These are phyloP conservation scores for Amiota communis DNA, from an alignment of 2,888 invertebrate genomes.

Conservation along the genomic window DNA sequence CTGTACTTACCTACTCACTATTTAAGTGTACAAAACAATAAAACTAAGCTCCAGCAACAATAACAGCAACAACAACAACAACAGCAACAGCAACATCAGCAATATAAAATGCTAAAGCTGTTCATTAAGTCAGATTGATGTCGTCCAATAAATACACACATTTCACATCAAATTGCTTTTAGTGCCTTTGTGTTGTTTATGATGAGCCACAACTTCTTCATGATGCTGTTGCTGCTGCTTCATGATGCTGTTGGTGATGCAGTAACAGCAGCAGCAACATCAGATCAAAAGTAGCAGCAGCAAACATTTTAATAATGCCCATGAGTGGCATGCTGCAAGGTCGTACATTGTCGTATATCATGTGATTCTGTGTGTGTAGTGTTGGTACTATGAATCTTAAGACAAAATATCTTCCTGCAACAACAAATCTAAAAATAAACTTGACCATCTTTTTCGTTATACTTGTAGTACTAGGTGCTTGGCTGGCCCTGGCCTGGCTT, in stretches of 20 bases:
- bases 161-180: slow-evolving; percentile 28
- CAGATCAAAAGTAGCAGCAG: background rate
- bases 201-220: background rate
- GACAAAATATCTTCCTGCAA: slow-evolving; percentile 48
- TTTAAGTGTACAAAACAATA: background rate
- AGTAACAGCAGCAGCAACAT: slow-evolving; percentile 14
- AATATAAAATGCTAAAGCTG: slow-evolving; percentile 23
- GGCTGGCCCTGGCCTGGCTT: background rate
- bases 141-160: slow-evolving; percentile 56
- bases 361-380: background rate
- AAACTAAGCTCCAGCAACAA: background rate
- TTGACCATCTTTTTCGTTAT: background rate
- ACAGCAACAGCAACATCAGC: background rate
- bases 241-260: slow-evolving; percentile 8
- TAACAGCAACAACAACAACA: background rate
- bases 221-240: slow-evolving; percentile 28
- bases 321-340: slow-evolving; percentile 17
- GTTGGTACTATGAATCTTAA: background rate
- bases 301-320: slow-evolving; percentile 29
- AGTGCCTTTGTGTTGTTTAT: slow-evolving; percentile 5
- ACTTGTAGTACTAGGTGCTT: background rate
- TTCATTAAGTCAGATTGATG: slow-evolving; percentile 59
- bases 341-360: slow-evolving; percentile 22
- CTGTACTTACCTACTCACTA: slow-evolving; percentile 10
- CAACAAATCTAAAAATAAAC: slow-evolving; percentile 8